Percentiles rank a stretch among this genome's conserved stretches.
These are phyloP conservation scores for Corbicula japonica DNA, from an alignment of 2,888 invertebrate genomes.

Conservation along the genomic window DNA sequence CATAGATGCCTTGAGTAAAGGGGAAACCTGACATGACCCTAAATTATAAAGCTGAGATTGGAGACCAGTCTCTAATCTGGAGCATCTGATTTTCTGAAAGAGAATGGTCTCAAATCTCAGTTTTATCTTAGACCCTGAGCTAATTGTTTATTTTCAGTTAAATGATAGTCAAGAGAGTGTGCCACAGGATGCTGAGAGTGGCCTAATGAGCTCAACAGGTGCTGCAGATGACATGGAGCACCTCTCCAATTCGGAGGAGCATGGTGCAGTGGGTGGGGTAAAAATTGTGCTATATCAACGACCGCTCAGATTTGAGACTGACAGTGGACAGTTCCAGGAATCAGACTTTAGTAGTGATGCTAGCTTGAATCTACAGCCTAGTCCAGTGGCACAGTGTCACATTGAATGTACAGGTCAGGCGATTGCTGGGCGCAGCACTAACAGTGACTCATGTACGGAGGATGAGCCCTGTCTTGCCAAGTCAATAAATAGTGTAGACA, in stretches of 20 bases:
- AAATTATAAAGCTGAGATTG: too few species aligned
- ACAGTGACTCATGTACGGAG: slow-evolving; percentile 13
- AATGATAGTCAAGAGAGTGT: slow-evolving; percentile 82
- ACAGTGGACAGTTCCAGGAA: slow-evolving; percentile 47
- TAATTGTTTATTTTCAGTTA: slow-evolving; percentile 64
- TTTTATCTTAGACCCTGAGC: too few species aligned
- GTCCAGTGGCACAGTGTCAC: slow-evolving; percentile 64
- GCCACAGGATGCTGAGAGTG: slow-evolving; percentile 77
- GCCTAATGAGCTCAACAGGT: slow-evolving; percentile 69
- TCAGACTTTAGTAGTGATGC: slow-evolving; percentile 63
- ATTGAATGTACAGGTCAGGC: slow-evolving; percentile 60
- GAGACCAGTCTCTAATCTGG: too few species aligned
- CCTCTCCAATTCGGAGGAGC: slow-evolving; percentile 77
- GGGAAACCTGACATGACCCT: too few species aligned
- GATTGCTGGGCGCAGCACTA: slow-evolving; percentile 46
- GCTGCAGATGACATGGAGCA: slow-evolving; percentile 74
- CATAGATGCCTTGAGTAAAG: too few species aligned
- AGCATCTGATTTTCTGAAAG: too few species aligned
- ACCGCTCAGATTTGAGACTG: slow-evolving; percentile 70
- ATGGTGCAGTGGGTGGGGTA: slow-evolving; percentile 72
- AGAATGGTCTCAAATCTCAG: too few species aligned
- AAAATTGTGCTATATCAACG: slow-evolving; percentile 79
- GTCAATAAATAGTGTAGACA: not conserved
- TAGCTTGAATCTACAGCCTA: slow-evolving; percentile 55
- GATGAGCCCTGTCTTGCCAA: slow-evolving; percentile 46